Conservation (phyloP, 2,888 invertebrate genomes). For the Lagria hirta region DNA sequence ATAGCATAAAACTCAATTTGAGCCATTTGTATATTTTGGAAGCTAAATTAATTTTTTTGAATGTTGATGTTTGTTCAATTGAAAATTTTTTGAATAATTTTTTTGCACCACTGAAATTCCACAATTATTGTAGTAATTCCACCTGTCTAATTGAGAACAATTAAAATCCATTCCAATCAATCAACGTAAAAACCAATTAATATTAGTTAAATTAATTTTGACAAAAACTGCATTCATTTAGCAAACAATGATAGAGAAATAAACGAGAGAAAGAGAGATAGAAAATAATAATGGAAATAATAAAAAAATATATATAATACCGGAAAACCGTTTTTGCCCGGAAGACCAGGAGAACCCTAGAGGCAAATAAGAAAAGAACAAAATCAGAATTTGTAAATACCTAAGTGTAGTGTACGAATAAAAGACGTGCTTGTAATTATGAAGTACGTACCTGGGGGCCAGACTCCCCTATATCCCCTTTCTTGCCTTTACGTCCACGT, state of each 20-base stretch:
- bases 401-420: slow-evolving; percentile 28
- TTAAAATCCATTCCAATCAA: too few relatives aligned
- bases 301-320: slow-evolving; percentile 62
- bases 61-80: too few relatives aligned
- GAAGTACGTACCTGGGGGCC: slow-evolving; percentile 67
- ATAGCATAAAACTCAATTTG: too few relatives aligned
- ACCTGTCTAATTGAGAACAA: too few relatives aligned
- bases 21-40: too few relatives aligned
- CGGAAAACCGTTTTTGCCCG: slow-evolving; percentile 90
- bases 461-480: slow-evolving; percentile 80
- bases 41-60: too few relatives aligned
- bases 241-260: not conserved
- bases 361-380: slow-evolving; percentile 51
- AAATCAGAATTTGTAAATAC: slow-evolving; percentile 41
- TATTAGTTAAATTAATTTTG: slow-evolving; percentile 33
- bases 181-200: slow-evolving; percentile 38
- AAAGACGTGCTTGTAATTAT: slow-evolving; percentile 30
- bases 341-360: slow-evolving; percentile 78
- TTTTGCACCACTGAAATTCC: too few relatives aligned
- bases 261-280: slow-evolving; percentile 25
- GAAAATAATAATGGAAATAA: slow-evolving; percentile 33
- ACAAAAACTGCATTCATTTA: too few relatives aligned
- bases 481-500: slow-evolving; percentile 86
- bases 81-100: too few relatives aligned
- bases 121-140: too few relatives aligned